These are phyloP conservation scores for Xenopus borealis DNA, from an alignment of 2,113 vertebrate species.

Conservation along the genomic window DNA sequence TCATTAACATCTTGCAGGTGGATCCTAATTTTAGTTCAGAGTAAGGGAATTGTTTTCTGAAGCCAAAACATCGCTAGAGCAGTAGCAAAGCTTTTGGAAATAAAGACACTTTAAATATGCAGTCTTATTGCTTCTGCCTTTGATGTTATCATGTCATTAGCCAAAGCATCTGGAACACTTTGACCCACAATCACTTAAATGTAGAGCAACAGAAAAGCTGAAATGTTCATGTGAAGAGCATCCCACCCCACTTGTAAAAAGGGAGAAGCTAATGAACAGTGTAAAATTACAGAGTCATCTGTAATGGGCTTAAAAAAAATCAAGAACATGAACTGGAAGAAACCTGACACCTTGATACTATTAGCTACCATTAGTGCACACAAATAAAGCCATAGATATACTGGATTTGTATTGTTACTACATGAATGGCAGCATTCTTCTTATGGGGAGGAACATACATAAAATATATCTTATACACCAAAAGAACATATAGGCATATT, in stretches of 20 bases:
- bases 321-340: conserved; percentile 18
- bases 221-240: conserved; percentile 68
- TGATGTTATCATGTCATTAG: conserved; percentile 63
- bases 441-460: too few species aligned
- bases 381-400: too few species aligned
- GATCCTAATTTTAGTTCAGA: conserved; percentile 69
- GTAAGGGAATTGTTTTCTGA: conserved; percentile 67
- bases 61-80: conserved; percentile 49
- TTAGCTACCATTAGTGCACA: too few species aligned
- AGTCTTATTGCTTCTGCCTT: conserved; percentile 57
- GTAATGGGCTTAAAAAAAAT: conserved; percentile 60
- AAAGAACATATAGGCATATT: too few species aligned
- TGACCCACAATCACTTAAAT: conserved; percentile 57
- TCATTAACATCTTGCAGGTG: conserved; percentile 79
- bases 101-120: conserved; percentile 54
- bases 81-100: conserved; percentile 58
- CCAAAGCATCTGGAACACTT: conserved; percentile 59
- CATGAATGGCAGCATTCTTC: too few species aligned
- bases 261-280: conserved; percentile 54
- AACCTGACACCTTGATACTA: too few species aligned
- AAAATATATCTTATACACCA: too few species aligned
- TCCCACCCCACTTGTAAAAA: conserved; percentile 47
- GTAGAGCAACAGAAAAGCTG: conserved; percentile 59
- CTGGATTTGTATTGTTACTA: too few species aligned
- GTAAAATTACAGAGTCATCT: conserved; percentile 68